These are phyloP conservation scores for Cephus pygmeus DNA, from an alignment of 2,888 invertebrate species.

Conservation along the genomic window DNA sequence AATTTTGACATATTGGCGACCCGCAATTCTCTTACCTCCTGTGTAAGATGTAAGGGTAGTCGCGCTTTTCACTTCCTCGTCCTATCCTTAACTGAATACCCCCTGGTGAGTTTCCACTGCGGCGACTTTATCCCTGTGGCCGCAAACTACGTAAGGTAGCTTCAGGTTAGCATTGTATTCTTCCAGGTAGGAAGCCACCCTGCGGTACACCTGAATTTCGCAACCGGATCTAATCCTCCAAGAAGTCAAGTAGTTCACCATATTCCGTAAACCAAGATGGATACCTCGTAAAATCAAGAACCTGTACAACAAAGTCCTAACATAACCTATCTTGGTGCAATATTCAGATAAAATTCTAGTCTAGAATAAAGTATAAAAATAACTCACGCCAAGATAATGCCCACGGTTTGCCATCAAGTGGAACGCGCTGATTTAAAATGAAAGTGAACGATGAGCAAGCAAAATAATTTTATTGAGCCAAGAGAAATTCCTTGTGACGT, in stretches of 20 bases:
- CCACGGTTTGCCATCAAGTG: background rate
- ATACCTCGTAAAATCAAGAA: background rate
- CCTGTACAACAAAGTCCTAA: background rate
- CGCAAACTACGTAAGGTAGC: slow-evolving; percentile 41
- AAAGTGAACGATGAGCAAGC: slow-evolving; percentile 4
- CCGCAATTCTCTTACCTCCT: background rate
- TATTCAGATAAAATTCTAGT: background rate
- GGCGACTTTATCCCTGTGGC: slow-evolving; percentile 36
- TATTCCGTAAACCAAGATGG: background rate
- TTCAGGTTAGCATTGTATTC: slow-evolving; percentile 8
- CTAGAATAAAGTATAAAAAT: background rate
- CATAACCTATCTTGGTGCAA: background rate
- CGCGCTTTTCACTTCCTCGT: slow-evolving; percentile 38
- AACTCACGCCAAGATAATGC: background rate
- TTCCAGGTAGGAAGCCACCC: slow-evolving; percentile 11
- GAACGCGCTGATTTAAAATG: slow-evolving; percentile 6
- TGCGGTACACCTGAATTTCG: slow-evolving; percentile 52
- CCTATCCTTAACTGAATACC: slow-evolving; percentile 25
- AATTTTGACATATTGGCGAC: slow-evolving; percentile 35
- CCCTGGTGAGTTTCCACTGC: slow-evolving; percentile 23
- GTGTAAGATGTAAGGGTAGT: slow-evolving; percentile 1
- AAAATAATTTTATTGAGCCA: background rate
- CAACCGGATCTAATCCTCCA: slow-evolving; percentile 47
- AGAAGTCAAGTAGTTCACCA: background rate
- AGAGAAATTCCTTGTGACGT: background rate